A percentile compares a stretch with the other conserved stretches of the same genome.
phyloP scores from a whole-genome alignment of 1,140 invertebrate species.

The Achatina immaculata region DNA sequence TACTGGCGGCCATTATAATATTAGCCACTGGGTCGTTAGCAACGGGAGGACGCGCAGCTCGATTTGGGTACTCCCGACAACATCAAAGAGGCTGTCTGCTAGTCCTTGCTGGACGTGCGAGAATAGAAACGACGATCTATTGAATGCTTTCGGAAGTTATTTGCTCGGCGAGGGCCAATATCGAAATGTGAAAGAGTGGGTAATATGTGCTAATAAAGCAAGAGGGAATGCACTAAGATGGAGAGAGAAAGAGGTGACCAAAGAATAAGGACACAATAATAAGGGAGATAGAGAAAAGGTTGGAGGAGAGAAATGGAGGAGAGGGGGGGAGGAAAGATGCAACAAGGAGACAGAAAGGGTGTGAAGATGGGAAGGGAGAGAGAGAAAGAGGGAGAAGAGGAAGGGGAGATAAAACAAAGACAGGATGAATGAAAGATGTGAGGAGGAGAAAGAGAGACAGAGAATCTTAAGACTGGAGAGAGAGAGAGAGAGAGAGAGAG shows the following conservation, averaged over 20 bases:
- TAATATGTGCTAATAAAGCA: background rate
- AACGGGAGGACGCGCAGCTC: background rate
- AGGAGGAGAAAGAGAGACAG: background rate
- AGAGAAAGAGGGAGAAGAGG: background rate
- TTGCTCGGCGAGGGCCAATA: background rate
- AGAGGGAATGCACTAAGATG: too few species aligned
- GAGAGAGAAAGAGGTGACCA: background rate
- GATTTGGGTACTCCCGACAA: constrained; percentile 13
- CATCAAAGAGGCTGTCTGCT: background rate
- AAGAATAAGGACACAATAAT: too few species aligned
- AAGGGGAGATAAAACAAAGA: background rate
- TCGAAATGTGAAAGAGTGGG: background rate
- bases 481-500: background rate
- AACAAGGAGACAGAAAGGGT: background rate
- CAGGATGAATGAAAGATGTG: background rate
- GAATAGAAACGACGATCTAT: background rate
- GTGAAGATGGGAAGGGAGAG: background rate
- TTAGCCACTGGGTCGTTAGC: constrained; percentile 7
- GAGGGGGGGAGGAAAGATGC: background rate
- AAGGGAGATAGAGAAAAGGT: background rate
- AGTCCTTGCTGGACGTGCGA: background rate
- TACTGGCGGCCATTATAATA: background rate
- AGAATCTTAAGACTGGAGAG: too few species aligned
- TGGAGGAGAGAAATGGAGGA: background rate
- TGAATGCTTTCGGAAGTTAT: background rate